Conservation (phyloP, 2,797 vertebrate genomes). For the Cossypha heuglini region DNA sequence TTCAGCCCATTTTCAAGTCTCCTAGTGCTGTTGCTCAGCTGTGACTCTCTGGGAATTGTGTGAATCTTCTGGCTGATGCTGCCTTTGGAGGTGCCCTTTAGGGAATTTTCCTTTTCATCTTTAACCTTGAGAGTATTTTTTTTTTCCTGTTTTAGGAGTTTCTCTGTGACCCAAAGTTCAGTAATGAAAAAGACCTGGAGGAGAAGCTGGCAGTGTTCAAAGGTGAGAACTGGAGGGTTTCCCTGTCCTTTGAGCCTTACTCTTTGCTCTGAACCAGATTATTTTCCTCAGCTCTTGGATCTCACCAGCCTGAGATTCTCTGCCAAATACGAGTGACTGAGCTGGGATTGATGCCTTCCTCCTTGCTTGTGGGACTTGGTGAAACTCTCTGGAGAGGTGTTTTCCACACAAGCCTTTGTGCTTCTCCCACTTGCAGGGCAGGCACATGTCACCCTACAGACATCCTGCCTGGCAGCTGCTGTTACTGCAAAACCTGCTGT, state of each 20-base stretch:
- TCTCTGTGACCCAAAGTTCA: constrained; percentile 94
- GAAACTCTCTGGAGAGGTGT: not conserved
- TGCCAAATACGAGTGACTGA: not conserved
- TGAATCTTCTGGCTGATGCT: not conserved
- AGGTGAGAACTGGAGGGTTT: constrained; percentile 79
- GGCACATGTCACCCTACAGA: constrained; percentile 8
- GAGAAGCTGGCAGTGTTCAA: constrained; percentile 92
- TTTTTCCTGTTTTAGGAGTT: constrained; percentile 81
- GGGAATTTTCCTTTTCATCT: not conserved
- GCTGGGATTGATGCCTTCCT: not conserved
- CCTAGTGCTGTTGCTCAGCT: not conserved
- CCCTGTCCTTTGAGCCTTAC: not conserved
- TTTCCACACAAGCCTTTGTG: not conserved
- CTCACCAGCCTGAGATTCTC: not conserved
- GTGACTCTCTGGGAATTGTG: not conserved
- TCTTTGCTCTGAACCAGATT: not conserved
- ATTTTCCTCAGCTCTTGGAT: not conserved
- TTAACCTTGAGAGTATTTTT: not conserved
- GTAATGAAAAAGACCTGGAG: constrained; percentile 90
- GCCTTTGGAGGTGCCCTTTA: not conserved
- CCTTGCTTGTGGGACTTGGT: not conserved
- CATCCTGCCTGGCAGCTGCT: not conserved
- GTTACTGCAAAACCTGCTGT: not conserved
- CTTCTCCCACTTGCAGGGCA: not conserved
- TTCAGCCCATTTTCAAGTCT: not conserved